Conservation (phyloP, 1,140 invertebrate genomes). For the Trachymyrmex septentrionalis region DNA sequence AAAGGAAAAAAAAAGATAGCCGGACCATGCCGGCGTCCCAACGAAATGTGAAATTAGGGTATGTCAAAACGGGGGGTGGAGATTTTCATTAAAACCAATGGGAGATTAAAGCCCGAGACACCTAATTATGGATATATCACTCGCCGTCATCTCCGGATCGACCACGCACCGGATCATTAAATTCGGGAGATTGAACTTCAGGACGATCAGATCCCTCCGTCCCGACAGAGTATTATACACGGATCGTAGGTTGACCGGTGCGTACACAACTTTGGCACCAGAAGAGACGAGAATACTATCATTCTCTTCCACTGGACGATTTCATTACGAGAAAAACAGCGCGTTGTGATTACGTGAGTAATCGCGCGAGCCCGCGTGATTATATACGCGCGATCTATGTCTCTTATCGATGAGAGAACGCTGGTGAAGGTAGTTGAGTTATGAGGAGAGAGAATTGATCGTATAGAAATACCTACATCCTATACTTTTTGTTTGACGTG, state of each 20-base stretch:
- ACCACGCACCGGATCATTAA: slow-evolving; percentile 54
- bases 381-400: background rate
- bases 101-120: slow-evolving; percentile 61
- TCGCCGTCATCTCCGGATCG: slow-evolving; percentile 56
- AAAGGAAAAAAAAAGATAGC: slow-evolving; percentile 48
- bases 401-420: slow-evolving; percentile 39
- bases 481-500: background rate
- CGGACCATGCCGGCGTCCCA: slow-evolving; percentile 28
- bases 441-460: background rate
- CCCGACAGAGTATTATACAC: slow-evolving; percentile 20
- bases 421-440: slow-evolving; percentile 64
- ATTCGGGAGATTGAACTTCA: slow-evolving; percentile 57
- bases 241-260: slow-evolving; percentile 5
- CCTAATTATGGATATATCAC: slow-evolving; percentile 64
- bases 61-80: slow-evolving; percentile 72
- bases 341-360: background rate
- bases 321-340: slow-evolving; percentile 30
- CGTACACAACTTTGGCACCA: background rate
- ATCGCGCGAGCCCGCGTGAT: background rate
- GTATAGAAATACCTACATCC: background rate
- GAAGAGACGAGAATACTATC: slow-evolving; percentile 7
- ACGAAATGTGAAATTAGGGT: slow-evolving; percentile 75
- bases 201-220: slow-evolving; percentile 12
- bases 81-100: slow-evolving; percentile 73
- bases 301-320: background rate